phyloP scores from a whole-genome alignment of 1,140 invertebrate genomes.

The Myzus persicae region DNA sequence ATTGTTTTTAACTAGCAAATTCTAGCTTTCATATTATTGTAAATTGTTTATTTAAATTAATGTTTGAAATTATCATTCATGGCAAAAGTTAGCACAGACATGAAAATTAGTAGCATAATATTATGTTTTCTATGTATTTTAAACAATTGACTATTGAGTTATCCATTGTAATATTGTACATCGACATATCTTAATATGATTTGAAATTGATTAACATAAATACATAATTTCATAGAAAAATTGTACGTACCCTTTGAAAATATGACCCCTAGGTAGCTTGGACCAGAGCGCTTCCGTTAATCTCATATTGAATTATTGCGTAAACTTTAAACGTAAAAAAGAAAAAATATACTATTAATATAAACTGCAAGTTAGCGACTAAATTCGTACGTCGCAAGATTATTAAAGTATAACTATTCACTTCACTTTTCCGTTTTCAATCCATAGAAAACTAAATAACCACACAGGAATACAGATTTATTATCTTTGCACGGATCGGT shows the following conservation, averaged over 20 bases:
- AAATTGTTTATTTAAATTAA: background rate
- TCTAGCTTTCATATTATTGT: background rate
- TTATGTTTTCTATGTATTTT: background rate
- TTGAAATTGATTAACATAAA: background rate
- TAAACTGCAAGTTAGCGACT: background rate
- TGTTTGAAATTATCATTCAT: too few species aligned
- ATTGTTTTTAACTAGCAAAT: background rate
- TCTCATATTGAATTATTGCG: background rate
- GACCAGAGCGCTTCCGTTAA: conserved; percentile 8
- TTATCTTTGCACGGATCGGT: too few species aligned
- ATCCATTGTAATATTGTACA: background rate
- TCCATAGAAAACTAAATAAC: too few species aligned
- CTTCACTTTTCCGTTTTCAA: too few species aligned
- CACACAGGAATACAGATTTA: too few species aligned
- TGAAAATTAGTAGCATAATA: background rate
- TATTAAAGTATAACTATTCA: too few species aligned
- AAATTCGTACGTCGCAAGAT: too few species aligned
- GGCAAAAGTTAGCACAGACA: too few species aligned
- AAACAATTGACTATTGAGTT: background rate
- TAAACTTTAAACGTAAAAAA: background rate
- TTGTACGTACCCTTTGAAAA: conserved; percentile 58
- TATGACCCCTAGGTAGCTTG: conserved; percentile 50
- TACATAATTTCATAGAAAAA: background rate
- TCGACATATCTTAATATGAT: background rate
- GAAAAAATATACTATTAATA: background rate